These are phyloP conservation scores for Orbicella faveolata DNA, from an alignment of 64 coral and sea anemone species.

Conservation along the genomic window DNA sequence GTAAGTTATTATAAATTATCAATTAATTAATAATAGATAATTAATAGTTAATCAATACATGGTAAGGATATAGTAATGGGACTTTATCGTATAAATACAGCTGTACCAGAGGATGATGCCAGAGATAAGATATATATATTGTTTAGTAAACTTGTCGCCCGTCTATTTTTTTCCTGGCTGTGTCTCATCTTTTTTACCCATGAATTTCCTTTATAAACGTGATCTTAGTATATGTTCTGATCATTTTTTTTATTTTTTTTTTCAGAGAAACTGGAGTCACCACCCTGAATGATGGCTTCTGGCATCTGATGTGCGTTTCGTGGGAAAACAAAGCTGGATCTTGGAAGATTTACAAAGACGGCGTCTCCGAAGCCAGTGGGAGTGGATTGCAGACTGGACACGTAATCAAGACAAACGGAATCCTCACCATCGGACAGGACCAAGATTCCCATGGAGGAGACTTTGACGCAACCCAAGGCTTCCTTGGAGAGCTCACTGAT, in stretches of 20 bases:
- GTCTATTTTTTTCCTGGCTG: too few species aligned
- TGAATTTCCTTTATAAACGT: neutral
- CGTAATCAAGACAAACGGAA: neutral
- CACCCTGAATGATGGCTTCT: constrained; percentile 26
- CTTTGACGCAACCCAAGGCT: neutral
- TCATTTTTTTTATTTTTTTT: neutral
- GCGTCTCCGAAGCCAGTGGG: neutral
- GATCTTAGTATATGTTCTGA: too few species aligned
- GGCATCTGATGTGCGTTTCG: constrained; percentile 32
- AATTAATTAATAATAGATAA: too few species aligned
- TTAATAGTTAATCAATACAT: too few species aligned
- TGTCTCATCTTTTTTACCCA: too few species aligned
- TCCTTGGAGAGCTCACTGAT: constrained; percentile 29
- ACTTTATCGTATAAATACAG: too few species aligned
- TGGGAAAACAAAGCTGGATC: constrained; percentile 42
- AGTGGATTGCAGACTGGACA: neutral
- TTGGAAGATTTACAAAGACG: constrained; percentile 50
- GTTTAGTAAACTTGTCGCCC: too few species aligned
- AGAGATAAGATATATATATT: too few species aligned
- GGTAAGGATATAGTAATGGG: too few species aligned
- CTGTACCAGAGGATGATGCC: too few species aligned
- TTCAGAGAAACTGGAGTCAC: neutral
- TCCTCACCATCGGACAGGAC: constrained; percentile 30
- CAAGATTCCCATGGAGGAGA: constrained; percentile 28
- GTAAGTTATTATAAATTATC: neutral